These are phyloP conservation scores for Epistrophella euchroma DNA, from an alignment of 2,888 invertebrate genomes.

Conservation along the genomic window DNA sequence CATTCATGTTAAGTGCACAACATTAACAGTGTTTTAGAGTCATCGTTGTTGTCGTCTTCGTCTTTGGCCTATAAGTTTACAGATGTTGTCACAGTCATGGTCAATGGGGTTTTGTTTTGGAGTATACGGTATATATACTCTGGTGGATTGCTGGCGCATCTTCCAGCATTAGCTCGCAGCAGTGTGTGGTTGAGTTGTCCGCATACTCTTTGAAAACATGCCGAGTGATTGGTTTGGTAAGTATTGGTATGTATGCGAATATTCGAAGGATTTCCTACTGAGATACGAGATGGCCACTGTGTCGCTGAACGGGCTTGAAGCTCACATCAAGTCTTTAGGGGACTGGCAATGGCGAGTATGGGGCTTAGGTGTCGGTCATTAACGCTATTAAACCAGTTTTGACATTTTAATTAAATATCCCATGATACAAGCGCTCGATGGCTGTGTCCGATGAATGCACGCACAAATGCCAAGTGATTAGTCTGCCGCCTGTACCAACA, in stretches of 20 bases:
- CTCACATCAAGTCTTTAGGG: not conserved
- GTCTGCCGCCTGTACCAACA: slow-evolving; percentile 21
- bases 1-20: slow-evolving; percentile 75
- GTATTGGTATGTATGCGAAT: slow-evolving; percentile 70
- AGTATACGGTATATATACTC: not conserved
- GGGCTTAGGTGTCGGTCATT: slow-evolving; percentile 82
- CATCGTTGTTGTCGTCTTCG: slow-evolving; percentile 60
- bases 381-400: slow-evolving; percentile 84
- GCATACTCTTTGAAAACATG: slow-evolving; percentile 38
- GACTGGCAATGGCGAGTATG: slow-evolving; percentile 7
- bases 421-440: slow-evolving; percentile 47
- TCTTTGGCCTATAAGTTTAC: slow-evolving; percentile 66
- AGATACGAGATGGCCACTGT: slow-evolving; percentile 35
- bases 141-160: not conserved
- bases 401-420: slow-evolving; percentile 83
- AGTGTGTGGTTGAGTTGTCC: slow-evolving; percentile 10
- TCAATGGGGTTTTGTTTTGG: slow-evolving; percentile 58
- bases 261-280: slow-evolving; percentile 69
- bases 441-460: slow-evolving; percentile 54
- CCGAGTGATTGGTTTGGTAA: slow-evolving; percentile 40
- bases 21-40: slow-evolving; percentile 73
- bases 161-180: not conserved
- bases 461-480: slow-evolving; percentile 67
- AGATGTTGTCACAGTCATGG: slow-evolving; percentile 74
- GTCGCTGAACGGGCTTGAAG: slow-evolving; percentile 3